Evolutionary conservation across 2,888 invertebrate genomes (phyloP), one percentile per base, ranked within the genome.

Genomic region (Drosophila cyrtoloma): DNA sequence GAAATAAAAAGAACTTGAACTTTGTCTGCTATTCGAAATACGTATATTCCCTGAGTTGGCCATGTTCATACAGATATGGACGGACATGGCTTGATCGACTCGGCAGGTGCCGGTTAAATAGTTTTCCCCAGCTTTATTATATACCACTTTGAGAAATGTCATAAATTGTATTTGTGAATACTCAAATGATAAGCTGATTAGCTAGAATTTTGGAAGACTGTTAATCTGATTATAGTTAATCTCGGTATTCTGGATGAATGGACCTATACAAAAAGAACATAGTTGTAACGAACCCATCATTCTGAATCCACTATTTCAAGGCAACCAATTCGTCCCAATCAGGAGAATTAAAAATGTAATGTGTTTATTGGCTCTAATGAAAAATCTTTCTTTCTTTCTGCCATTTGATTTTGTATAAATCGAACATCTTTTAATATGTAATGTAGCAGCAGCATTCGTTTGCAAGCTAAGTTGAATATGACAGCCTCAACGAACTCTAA

Each of bases 231-330:
- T 50, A 74, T 77, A 77, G 53, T 51, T 16, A 22, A 30, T 33
- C 56, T 47, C 62, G 51, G 42, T 53, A 39, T 56, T 26, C 16
- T 63, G 51, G 10, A 35, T 19, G 6, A 30, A 37, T 37, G 26
- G 9, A 33, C 14, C 47, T 79, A 77, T 83, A 81, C 1, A 14
- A 44, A 22, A 44, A 22, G 68, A 79, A 79, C 53, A n/a, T 9
- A 33, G 14, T 1, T 26, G 0, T 26, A 22, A 5, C 12, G 19
- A 58, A 26, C 22, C 35, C 14, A 58, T 51, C 42, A 73, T 58
- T 52, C 55, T 12, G n/a, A 53, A 47, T 55, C 1, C 5, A 28
- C 1, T 14, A 39, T 10, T 53, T 50, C 19, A 47, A 55, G n/a
- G 35, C 3, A 19, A 42, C 39, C 61, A 10, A 33, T 42, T 26